Evolutionary conservation across 92 coral and sea anemone genomes (phyloP).

Genomic region (Bergia puertoricense): DNA sequence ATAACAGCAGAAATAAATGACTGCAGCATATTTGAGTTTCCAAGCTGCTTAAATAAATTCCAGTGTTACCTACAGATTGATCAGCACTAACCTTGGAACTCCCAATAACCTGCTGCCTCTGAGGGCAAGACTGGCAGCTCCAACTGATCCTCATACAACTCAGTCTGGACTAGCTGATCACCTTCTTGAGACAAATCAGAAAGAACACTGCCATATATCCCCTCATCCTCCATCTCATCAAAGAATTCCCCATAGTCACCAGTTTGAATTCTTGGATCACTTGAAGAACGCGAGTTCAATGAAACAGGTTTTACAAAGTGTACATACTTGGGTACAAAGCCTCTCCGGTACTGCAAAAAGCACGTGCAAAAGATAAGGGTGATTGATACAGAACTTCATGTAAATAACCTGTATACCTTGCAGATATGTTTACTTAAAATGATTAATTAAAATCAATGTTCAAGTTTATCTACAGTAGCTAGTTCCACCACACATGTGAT

Average conservation of each 20-base stretch:
- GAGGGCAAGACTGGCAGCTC: background rate
- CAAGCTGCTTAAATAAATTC: background rate
- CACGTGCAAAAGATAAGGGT: background rate
- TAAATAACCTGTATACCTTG: too few relatives aligned
- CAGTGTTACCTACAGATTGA: background rate
- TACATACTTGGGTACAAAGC: conserved; percentile 38
- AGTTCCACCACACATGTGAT: too few relatives aligned
- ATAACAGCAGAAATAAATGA: background rate
- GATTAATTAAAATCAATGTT: too few relatives aligned
- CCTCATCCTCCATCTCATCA: conserved; percentile 10
- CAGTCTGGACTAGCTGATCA: background rate
- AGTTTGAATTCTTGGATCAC: background rate
- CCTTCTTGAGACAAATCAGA: background rate
- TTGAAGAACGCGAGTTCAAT: background rate
- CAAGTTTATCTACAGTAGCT: too few relatives aligned
- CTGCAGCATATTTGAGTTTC: background rate
- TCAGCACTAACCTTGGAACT: background rate
- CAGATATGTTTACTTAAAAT: too few relatives aligned
- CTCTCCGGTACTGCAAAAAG: conserved; percentile 26
- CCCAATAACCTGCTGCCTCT: background rate
- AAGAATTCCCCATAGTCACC: background rate
- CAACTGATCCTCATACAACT: conserved; percentile 17
- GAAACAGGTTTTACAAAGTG: conserved; percentile 37
- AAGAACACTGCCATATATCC: background rate
- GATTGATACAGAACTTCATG: too few relatives aligned